A percentile compares a stretch with the other conserved stretches of the same genome.
phyloP scores from a whole-genome alignment of 2,113 vertebrate genomes.

The Catharus minimus region DNA sequence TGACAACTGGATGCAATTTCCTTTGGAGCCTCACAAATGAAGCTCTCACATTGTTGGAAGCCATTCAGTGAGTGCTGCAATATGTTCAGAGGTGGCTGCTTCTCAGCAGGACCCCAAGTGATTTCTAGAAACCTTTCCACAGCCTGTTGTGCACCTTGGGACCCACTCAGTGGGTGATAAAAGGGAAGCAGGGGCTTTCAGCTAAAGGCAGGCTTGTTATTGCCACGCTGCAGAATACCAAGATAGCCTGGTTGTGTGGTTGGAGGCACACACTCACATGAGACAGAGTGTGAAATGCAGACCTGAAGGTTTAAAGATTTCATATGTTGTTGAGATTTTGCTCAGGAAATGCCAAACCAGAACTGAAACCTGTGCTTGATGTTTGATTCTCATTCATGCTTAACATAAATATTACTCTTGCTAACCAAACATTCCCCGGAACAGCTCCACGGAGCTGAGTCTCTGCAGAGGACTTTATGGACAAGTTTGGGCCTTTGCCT shows the following conservation, averaged over 20 bases:
- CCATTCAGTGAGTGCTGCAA: slow-evolving; percentile 12
- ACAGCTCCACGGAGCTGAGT: not conserved
- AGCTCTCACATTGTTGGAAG: slow-evolving; percentile 28
- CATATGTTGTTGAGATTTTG: not conserved
- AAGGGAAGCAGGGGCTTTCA: not conserved
- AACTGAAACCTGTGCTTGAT: not conserved
- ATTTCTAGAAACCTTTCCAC: not conserved
- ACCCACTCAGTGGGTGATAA: not conserved
- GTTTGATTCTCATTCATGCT: slow-evolving; percentile 17
- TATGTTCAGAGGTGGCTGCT: not conserved
- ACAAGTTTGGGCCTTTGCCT: not conserved
- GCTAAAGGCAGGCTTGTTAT: not conserved
- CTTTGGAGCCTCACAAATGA: not conserved
- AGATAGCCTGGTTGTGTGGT: not conserved
- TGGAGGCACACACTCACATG: not conserved
- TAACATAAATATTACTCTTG: not conserved
- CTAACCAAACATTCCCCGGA: not conserved
- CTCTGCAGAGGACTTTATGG: not conserved
- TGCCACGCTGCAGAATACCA: not conserved
- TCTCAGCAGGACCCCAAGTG: not conserved
- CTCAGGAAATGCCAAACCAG: not conserved
- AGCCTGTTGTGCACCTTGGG: not conserved
- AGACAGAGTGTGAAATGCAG: not conserved
- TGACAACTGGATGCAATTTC: slow-evolving; percentile 54
- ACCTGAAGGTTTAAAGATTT: not conserved